Evolutionary conservation across 2,113 vertebrate species (phyloP).

Genomic region (Chionomys nivalis): DNA sequence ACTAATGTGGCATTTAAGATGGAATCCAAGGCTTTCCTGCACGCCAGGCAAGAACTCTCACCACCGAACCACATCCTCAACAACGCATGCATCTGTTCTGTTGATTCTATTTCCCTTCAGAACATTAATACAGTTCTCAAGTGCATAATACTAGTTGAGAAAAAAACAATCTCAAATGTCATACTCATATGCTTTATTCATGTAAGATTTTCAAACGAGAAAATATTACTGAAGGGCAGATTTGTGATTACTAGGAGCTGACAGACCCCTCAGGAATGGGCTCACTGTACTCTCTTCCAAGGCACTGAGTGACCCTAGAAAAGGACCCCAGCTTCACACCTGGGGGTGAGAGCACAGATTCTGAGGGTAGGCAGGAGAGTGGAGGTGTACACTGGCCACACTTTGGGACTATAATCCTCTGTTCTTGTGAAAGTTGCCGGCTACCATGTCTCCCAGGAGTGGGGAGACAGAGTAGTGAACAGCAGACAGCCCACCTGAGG

Average conservation of each 20-base stretch:
- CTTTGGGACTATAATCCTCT: neutral
- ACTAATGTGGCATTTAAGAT: neutral
- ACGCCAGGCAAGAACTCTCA: neutral
- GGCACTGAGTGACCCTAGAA: neutral
- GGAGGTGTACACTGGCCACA: neutral
- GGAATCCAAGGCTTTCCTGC: neutral
- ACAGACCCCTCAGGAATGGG: too few relatives aligned
- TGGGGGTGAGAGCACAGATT: neutral
- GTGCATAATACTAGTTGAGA: neutral
- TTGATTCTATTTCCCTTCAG: neutral
- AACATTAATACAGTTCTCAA: neutral
- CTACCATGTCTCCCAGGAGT: neutral
- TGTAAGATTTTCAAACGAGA: neutral
- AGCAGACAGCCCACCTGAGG: accelerated
- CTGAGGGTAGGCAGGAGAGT: neutral
- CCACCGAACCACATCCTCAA: neutral
- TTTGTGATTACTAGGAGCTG: neutral
- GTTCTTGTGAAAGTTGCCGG: neutral
- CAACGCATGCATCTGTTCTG: neutral
- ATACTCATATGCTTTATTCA: neutral
- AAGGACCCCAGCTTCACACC: neutral
- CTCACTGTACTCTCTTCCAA: neutral
- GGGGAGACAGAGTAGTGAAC: neutral
- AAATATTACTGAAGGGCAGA: neutral
- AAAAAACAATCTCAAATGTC: neutral